Evolutionary conservation across 1,140 invertebrate species (phyloP).

Genomic region (Hyles euphorbiae): DNA sequence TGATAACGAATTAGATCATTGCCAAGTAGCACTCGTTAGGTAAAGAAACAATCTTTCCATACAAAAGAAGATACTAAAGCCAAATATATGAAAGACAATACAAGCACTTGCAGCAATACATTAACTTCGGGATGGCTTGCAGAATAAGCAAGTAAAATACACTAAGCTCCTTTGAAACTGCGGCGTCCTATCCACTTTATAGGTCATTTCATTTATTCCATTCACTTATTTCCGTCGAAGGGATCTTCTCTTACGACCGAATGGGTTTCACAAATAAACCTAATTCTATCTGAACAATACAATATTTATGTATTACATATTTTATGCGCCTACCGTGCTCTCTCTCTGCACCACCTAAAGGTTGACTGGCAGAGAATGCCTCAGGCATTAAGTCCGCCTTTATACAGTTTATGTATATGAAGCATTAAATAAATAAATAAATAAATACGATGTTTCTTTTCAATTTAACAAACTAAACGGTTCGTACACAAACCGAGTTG

Average conservation of each 20-base stretch:
- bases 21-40: no score
- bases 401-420: no score
- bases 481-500: slow-evolving; percentile 19
- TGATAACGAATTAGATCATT: no score
- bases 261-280: slow-evolving; percentile 59
- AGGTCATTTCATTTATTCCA: slow-evolving; percentile 66
- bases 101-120: not conserved
- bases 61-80: no score
- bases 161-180: slow-evolving; percentile 36
- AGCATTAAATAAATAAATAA: no score
- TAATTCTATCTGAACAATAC: slow-evolving; percentile 54
- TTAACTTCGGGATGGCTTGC: slow-evolving; percentile 10
- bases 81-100: no score
- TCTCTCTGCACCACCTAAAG: no score
- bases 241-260: slow-evolving; percentile 56
- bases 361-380: no score
- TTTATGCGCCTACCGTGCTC: no score
- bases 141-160: slow-evolving; percentile 32
- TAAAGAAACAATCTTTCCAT: no score
- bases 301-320: no score
- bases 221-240: slow-evolving; percentile 56
- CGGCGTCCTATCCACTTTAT: slow-evolving; percentile 49
- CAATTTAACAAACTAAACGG: slow-evolving; percentile 66
- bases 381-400: no score
- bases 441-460: slow-evolving; percentile 65